These are phyloP conservation scores for Parnassius orleans DNA, from an alignment of 2,888 invertebrate species.

Conservation along the genomic window DNA sequence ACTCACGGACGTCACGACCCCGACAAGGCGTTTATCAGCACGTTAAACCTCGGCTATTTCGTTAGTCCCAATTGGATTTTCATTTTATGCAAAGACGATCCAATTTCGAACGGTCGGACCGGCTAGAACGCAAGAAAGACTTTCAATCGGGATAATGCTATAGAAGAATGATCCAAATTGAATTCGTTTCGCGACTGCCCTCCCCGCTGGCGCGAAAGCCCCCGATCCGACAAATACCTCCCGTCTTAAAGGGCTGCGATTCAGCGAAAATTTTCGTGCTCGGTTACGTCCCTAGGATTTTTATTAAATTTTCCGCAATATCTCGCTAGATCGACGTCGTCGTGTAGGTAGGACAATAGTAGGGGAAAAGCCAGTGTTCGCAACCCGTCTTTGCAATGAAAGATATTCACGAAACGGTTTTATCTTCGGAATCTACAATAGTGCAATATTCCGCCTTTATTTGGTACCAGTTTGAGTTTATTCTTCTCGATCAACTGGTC, in stretches of 20 bases:
- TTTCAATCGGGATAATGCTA: conserved; percentile 72
- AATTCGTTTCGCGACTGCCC: conserved; percentile 53
- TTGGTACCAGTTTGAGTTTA: conserved; percentile 13
- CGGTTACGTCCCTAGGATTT: conserved; percentile 58
- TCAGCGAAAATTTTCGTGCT: conserved; percentile 65
- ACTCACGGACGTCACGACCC: conserved; percentile 21
- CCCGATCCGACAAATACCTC: conserved; percentile 53
- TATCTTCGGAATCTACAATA: conserved; percentile 14
- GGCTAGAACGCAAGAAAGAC: conserved; percentile 40
- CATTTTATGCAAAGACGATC: conserved; percentile 78
- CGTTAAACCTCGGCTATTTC: conserved; percentile 56
- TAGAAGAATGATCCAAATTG: conserved; percentile 79
- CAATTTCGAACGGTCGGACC: conserved; percentile 58
- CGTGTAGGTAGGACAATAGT: conserved; percentile 30
- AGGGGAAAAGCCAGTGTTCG: conserved; percentile 5
- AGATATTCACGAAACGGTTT: conserved; percentile 12
- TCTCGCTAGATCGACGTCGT: conserved; percentile 27
- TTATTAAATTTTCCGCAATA: conserved; percentile 62
- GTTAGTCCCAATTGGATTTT: conserved; percentile 74
- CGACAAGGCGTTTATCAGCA: conserved; percentile 36
- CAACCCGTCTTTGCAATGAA: conserved; percentile 13
- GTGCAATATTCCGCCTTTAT: conserved; percentile 16
- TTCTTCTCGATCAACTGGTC: conserved; percentile 18
- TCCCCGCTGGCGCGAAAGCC: conserved; percentile 28
- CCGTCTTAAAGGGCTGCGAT: conserved; percentile 58